Conservation (phyloP, 2,113 vertebrate species). For the Sphaerodactylus townsendi region DNA sequence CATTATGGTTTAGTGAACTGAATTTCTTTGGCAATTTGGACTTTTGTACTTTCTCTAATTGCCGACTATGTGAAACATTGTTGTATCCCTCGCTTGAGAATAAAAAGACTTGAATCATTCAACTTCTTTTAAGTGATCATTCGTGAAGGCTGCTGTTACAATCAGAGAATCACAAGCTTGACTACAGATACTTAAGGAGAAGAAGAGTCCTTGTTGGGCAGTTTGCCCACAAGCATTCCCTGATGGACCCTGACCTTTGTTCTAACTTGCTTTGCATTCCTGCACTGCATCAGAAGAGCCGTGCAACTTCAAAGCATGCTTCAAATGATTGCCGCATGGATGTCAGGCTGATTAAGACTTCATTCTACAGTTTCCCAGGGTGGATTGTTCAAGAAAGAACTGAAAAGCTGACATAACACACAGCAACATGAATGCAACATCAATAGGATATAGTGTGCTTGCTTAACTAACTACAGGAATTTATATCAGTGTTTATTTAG, state of each 20-base stretch:
- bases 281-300: background rate
- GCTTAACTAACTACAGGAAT: background rate
- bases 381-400: background rate
- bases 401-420: background rate
- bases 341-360: background rate
- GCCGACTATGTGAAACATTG: background rate
- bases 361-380: background rate
- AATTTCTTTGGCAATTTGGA: constrained; percentile 52
- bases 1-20: constrained; percentile 46
- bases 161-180: background rate
- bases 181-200: background rate
- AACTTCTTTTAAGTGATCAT: constrained; percentile 12
- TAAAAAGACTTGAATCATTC: constrained; percentile 24
- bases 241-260: background rate
- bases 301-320: constrained; percentile 2
- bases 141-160: background rate
- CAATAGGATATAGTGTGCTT: background rate
- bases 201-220: background rate
- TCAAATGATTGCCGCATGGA: background rate
- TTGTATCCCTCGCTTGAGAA: background rate
- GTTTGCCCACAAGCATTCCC: background rate
- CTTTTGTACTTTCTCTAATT: constrained; percentile 38
- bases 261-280: background rate
- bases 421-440: background rate
- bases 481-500: background rate